phyloP scores from a whole-genome alignment of 2,797 vertebrate species.

The Falco peregrinus region DNA sequence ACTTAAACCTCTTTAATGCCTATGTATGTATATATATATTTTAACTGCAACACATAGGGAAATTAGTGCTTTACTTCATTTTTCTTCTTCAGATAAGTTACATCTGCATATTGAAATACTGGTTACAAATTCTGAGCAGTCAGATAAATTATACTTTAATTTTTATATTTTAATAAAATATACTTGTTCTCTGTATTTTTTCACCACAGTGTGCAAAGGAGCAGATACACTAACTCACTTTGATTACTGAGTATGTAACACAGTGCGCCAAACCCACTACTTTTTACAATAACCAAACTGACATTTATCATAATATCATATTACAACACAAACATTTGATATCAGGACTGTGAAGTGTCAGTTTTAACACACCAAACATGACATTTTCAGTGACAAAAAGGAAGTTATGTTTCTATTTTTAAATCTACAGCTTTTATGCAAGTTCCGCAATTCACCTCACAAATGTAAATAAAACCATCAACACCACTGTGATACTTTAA shows the following conservation, averaged over 20 bases:
- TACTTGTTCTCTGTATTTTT: neutral
- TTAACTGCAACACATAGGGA: neutral
- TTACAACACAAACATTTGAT: neutral
- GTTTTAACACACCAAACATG: neutral
- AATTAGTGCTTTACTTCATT: neutral
- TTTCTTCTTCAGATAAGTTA: neutral
- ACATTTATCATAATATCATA: neutral
- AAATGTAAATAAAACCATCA: neutral
- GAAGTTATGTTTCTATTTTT: neutral
- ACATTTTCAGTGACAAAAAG: neutral
- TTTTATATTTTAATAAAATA: neutral
- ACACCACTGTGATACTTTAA: neutral
- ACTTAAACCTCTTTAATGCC: neutral
- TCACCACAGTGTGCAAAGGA: neutral
- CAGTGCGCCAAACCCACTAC: neutral
- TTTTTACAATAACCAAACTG: neutral
- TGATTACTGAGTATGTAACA: neutral
- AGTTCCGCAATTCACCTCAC: neutral
- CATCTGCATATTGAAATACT: neutral
- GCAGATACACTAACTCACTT: neutral
- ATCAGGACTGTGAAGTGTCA: neutral
- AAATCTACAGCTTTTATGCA: neutral
- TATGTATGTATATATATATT: neutral
- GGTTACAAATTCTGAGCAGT: neutral
- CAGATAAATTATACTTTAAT: neutral